phyloP scores from a whole-genome alignment of 2,888 invertebrate genomes.

The Phengaris arion region DNA sequence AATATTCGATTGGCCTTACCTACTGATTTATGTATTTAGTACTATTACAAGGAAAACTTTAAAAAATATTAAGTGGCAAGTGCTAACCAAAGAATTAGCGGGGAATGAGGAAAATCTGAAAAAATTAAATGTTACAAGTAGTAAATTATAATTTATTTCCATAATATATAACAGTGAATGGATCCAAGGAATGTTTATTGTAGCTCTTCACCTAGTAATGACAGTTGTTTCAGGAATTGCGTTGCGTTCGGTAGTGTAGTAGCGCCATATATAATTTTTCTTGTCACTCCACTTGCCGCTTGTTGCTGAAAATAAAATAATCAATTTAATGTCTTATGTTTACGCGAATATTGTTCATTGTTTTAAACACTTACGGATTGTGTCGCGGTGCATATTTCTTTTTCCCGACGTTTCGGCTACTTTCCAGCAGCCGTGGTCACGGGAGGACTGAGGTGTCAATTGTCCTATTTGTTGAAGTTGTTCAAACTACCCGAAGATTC shows the following conservation, averaged over 20 bases:
- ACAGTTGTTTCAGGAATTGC: conserved; percentile 95
- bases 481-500: too few relatives aligned
- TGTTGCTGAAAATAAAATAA: conserved; percentile 78
- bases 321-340: conserved; percentile 16
- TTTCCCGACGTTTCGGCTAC: too few relatives aligned
- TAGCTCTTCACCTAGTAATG: conserved; percentile 87
- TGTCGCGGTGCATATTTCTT: too few relatives aligned
- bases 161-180: conserved; percentile 31
- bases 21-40: not conserved
- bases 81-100: not conserved
- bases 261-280: conserved; percentile 95
- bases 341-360: too few relatives aligned
- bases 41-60: not conserved
- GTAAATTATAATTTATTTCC: conserved; percentile 36
- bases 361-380: too few relatives aligned
- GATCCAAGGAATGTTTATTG: conserved; percentile 66
- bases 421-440: too few relatives aligned
- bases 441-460: too few relatives aligned
- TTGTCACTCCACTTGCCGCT: conserved; percentile 82
- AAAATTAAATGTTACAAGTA: not conserved
- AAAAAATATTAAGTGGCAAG: not conserved
- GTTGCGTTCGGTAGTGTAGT: conserved; percentile 96
- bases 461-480: too few relatives aligned
- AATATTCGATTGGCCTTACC: too few relatives aligned
- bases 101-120: not conserved